These are phyloP conservation scores for Rhabdomys pumilio DNA, from an alignment of 2,797 vertebrate genomes.

Conservation along the genomic window DNA sequence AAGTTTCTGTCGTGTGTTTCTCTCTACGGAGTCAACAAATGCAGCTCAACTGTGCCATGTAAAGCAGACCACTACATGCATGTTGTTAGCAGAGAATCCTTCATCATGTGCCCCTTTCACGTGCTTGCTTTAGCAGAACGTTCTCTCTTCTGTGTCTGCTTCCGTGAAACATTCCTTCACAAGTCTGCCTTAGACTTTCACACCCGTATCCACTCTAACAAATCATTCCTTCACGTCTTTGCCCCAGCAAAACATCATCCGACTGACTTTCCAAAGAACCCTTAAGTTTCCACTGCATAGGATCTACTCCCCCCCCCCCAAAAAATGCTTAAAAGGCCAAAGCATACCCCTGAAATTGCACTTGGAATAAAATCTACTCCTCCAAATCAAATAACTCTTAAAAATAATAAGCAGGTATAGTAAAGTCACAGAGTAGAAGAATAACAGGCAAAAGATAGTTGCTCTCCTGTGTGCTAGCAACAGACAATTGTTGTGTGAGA, in stretches of 20 bases:
- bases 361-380: not conserved
- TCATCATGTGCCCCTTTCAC: not conserved
- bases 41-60: not conserved
- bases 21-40: not conserved
- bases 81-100: not conserved
- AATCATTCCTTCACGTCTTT: not conserved
- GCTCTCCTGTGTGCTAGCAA: not conserved
- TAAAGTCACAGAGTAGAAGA: not conserved
- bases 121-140: not conserved
- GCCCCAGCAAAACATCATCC: not conserved
- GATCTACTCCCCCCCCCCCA: too few relatives aligned
- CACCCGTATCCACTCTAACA: not conserved
- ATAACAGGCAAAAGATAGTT: not conserved
- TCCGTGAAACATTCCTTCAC: not conserved
- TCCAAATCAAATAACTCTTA: not conserved
- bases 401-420: not conserved
- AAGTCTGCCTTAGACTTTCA: not conserved
- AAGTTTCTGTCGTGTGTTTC: not conserved
- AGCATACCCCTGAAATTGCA: not conserved
- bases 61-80: not conserved
- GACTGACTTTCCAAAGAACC: not conserved
- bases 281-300: not conserved
- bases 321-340: not conserved
- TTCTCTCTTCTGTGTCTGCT: not conserved
- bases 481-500: not conserved